These are phyloP conservation scores for Ceyx cyanopectus DNA, from an alignment of 2,113 vertebrate genomes.

Conservation along the genomic window DNA sequence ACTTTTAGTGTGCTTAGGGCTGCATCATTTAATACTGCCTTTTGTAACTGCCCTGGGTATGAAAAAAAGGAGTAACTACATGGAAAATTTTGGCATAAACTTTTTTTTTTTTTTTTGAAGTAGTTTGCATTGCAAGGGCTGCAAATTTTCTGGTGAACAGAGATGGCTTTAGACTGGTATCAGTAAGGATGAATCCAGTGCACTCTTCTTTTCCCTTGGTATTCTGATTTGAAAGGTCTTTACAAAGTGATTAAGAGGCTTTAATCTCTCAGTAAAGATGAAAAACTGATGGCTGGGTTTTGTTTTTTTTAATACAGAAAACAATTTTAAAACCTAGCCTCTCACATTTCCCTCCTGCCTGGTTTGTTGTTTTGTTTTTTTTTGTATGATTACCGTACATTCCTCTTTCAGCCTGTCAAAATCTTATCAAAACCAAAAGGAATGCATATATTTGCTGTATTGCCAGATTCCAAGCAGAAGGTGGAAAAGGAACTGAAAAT, in stretches of 20 bases:
- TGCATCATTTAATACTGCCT: background rate
- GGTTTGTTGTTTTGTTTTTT: background rate
- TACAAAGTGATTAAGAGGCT: background rate
- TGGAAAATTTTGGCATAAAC: background rate
- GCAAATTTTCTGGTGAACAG: background rate
- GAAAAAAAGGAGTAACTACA: background rate
- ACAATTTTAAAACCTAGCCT: background rate
- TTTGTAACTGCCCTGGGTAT: background rate
- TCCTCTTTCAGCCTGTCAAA: background rate
- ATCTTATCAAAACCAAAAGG: background rate
- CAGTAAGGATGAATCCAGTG: background rate
- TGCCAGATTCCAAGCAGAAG: background rate
- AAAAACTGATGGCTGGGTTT: background rate
- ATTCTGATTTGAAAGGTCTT: background rate
- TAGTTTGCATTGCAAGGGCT: background rate
- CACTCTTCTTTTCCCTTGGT: background rate
- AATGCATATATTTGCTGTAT: background rate
- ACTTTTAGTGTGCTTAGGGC: background rate
- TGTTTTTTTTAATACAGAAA: background rate
- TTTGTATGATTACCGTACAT: background rate
- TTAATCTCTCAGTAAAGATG: background rate
- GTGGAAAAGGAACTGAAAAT: slow-evolving; percentile 11
- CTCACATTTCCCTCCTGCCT: background rate
- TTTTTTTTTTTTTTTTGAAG: background rate
- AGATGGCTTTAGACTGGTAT: background rate